Base-by-base conservation (phyloP, 2,888 invertebrate genomes). In the Caradrina kadenii region DNA sequence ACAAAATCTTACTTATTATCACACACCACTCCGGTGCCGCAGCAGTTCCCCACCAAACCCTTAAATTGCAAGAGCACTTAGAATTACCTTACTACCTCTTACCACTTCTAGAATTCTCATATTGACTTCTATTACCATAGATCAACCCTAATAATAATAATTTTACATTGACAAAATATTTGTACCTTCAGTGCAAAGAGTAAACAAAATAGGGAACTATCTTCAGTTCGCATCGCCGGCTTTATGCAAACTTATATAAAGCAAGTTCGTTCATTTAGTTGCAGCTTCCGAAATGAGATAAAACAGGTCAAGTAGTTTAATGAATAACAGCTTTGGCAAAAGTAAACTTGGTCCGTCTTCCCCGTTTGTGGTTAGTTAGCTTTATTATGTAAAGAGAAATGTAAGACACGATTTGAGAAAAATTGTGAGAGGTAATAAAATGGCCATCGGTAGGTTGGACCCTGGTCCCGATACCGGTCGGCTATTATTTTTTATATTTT, bases 291-390 rank as follows among this genome's bases (percentile, higher is more conserved):
- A 90, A 90, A 89, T 90, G 90, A 92, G 92, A 93, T 93, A 92
- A 92, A 93, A 92, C 91, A 90, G 90, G 90, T 90, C 90, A 91
- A 89, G 90, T 88, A 92, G 88, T 92, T 92, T 90, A 91, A 92
- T 92, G 89, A 92, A 90, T 89, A 91, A 90, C 91, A 88, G 89
- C 87, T 90, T 91, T 81, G 78, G 84, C 81, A 82, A 82, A 73
- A 79, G 83, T 88, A 89, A 92, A 92, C 88, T 92, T 91, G 79
- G 81, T 73, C 81, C 85, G 83, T 85, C 80, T 66, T 86, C 78
- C 71, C 79, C 83, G 82, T 86, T 89, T 88, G 83, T 84, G 86
- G 87, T 86, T 89, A 90, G 90, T 93, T 91, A 90, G 87, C 83
- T 88, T 80, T 75, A 58, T 65, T 72, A 70, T 72, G 76, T 76